Base-by-base conservation (phyloP, 2,797 vertebrate species). In the Gallirallus australis region DNA sequence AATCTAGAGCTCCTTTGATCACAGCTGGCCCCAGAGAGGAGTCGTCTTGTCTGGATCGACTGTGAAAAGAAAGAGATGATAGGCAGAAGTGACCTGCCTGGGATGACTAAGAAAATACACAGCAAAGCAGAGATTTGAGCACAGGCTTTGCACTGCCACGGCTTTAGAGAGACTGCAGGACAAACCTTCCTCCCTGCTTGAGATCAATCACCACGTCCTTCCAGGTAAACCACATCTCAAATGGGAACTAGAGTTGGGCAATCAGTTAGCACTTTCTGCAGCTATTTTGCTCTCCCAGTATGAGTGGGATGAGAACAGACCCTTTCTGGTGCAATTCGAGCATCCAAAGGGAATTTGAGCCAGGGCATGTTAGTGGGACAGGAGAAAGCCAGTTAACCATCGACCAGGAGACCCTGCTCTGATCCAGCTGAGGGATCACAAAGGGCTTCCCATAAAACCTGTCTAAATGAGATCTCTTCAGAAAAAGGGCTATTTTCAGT, bases 1-100 rank as follows among this genome's bases (percentile, higher is more conserved):
- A 94, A 97, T 97, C 87, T 60, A 85, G 65, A 71, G 54, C 72
- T 90, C 69, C 94, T 97, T 96, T 95, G 96, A 97, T 97, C 96
- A 94, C 5, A 20, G 76, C 79, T 75, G 82, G 93, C 94, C 90
- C 94, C 81, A 81, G 94, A 93, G 95, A 94, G 72, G 79, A 39
- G 82, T 81, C 57, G 1, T 93, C 95, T 94, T 87, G 61, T 94
- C 91, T 91, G 90, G 94, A 97, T 93, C 33, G 11, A 88, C 91
- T 61, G 89, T 91, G 91, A 2, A 69, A 33, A 93, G 82, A 53
- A 90, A 71, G 85, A 89, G 93, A 93, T 72, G 88, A 94, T 69
- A 90, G 94, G 77, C 90, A 88, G 66, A 31, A 96, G 86, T 79
- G 94, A 96, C 94, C 94, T 93, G 93, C 88, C 86, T 0, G 0